phyloP scores from a whole-genome alignment of 2,888 invertebrate genomes.

The Nezara viridula region DNA sequence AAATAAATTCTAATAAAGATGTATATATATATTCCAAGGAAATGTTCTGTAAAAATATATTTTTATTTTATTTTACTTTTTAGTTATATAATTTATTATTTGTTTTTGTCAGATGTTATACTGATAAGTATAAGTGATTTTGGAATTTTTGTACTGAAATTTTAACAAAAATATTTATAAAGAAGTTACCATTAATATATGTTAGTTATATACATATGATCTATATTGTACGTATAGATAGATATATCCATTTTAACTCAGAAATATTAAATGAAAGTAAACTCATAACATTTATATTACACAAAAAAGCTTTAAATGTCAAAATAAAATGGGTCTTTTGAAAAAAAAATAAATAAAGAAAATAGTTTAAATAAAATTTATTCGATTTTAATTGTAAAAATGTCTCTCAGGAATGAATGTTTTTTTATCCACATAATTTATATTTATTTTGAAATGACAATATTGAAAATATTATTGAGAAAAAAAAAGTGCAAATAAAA shows the following conservation, averaged over 20 bases:
- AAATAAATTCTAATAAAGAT: conserved; percentile 45
- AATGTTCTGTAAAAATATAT: conserved; percentile 39
- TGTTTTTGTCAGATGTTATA: conserved; percentile 13
- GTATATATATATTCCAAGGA: conserved; percentile 31
- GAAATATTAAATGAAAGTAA: neutral
- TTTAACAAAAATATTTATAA: conserved; percentile 16
- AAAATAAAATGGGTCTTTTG: neutral
- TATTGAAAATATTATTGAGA: neutral
- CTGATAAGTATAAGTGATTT: conserved; percentile 20
- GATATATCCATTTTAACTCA: neutral
- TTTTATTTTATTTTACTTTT: conserved; percentile 23
- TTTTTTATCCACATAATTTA: neutral
- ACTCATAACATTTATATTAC: conserved; percentile 25
- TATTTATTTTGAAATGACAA: neutral
- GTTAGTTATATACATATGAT: conserved; percentile 32
- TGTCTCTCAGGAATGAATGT: neutral
- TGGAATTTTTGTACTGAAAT: conserved; percentile 42
- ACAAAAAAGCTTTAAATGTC: conserved; percentile 28
- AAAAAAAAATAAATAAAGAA: neutral
- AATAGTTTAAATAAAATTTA: neutral
- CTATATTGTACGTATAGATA: conserved; percentile 31
- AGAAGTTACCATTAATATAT: neutral
- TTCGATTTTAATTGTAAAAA: neutral
- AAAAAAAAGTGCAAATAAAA: neutral
- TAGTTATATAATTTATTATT: conserved; percentile 35